Evolutionary conservation across 2,113 vertebrate genomes (phyloP).

Genomic region (Hydropotes inermis): DNA sequence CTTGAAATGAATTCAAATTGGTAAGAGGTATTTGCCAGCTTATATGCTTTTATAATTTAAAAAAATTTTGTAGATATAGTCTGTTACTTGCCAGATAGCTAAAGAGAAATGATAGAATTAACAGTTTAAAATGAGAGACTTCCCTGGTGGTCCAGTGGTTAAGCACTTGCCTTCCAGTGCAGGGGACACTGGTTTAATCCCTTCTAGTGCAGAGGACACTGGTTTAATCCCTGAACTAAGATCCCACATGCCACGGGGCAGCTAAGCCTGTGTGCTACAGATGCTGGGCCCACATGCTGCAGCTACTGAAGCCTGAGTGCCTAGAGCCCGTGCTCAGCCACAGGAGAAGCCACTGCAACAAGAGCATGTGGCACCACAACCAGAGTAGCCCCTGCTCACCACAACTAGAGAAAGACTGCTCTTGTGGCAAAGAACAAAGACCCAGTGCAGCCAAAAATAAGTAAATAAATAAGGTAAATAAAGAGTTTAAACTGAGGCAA

Average conservation of each 20-base stretch:
- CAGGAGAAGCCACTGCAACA: neutral
- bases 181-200: neutral
- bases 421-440: neutral
- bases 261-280: neutral
- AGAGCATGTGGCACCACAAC: neutral
- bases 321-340: neutral
- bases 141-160: neutral
- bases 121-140: neutral
- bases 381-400: neutral
- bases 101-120: constrained; percentile 39
- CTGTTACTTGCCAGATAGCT: neutral
- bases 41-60: constrained; percentile 34
- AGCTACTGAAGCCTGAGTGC: neutral
- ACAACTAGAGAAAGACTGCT: neutral
- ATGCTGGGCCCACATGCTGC: neutral
- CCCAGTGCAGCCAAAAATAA: neutral
- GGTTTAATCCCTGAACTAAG: neutral
- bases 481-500: neutral
- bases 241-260: neutral
- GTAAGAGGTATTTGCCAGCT: neutral
- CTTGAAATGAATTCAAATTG: constrained; percentile 43
- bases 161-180: neutral
- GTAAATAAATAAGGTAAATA: neutral
- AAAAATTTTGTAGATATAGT: neutral
- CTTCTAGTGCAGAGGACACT: neutral